Evolutionary conservation across 1,140 invertebrate genomes (phyloP), one percentile per base, ranked within the genome.

Genomic region (Brachionus plicatilis): DNA sequence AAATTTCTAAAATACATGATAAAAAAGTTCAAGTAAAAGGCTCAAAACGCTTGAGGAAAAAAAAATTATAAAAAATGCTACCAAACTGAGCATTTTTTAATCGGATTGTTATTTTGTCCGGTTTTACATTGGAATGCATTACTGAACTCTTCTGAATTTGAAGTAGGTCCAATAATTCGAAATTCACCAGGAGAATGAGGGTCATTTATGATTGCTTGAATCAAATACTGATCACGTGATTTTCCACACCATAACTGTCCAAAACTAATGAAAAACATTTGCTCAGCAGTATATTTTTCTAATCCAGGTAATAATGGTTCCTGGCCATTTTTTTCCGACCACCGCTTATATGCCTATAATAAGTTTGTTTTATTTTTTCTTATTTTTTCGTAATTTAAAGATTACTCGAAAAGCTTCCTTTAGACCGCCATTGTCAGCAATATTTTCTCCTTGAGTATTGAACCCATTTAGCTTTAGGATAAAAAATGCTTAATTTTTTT

Each of bases 231-330:
- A 6, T 90, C 89, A 66, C 90, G 88, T 87, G 89, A 90, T 4
- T 88, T 88, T 20, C 90, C 90, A 85, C 91, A 91, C 91, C 91
- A 82, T 68, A 82, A 47, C 45, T 82, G 79, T 17, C 79, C 93
- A 87, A 92, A 93, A 86, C 91, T 91, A 84, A 94, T 89, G 87
- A 93, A 94, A 88, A 94, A 94, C 43, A 94, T 88, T 88, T 94
- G 93, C 66, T 91, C 90, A 14, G 91, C 90, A 7, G 91, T 91
- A 65, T 82, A 82, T 33, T 92, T 90, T 65, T 92, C 90, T 17
- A 94, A 87, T 45, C 92, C 92, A 24, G 93, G 93, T n/a, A 94
- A 88, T 17, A 88, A 89, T 24, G 90, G 89, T 70, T 91, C 91
- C 14, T 86, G 79, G 47, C 87, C 87, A 72, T 90, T 85, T 79